Evolutionary conservation across 2,113 vertebrate genomes (phyloP), one percentile per base, ranked within the genome.

Genomic region (Perccottus glenii): DNA sequence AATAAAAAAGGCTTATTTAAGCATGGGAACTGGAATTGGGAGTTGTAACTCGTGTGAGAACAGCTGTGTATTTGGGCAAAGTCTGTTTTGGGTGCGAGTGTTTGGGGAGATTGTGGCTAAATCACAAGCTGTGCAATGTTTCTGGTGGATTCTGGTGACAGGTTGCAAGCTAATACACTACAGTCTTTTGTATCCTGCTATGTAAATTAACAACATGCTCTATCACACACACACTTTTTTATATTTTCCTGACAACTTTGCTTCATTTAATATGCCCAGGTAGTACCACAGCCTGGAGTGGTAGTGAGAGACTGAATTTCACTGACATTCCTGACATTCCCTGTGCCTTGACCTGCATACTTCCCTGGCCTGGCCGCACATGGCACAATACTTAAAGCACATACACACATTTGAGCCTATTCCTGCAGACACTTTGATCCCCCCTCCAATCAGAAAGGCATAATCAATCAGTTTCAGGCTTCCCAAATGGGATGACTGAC

Each of bases 301-400:
- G 78, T 53, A 19, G 52, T 67, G 71, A 83, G 80, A 88, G 80
- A 88, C 85, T 77, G 83, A 85, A 77, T 90, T 89, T 83, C 86
- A 75, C 85, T 67, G 84, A 85, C 89, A 92, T 92, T 92, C 91
- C 86, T 90, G 74, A 82, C 86, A 92, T 92, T 90, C 91, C 78
- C 86, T 62, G 48, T 50, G 51, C 77, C 35, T 78, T 86, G 91
- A 86, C 88, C 85, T 87, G 84, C 88, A 91, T 90, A 90, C 79
- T 86, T 90, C 70, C 61, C 64, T 80, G 85, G 77, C 62, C 81
- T 77, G 70, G 83, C 70, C 71, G 74, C 82, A 85, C 83, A 87
- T 86, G 83, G 80, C 82, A 73, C 59, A 56, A 52, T 55, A 52
- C 64, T n/a, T 36, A 53, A 53, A 12, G 5, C 46, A 56, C 44